These are phyloP conservation scores for Parasteatoda tepidariorum DNA, from an alignment of 1,140 invertebrate genomes.

Conservation along the genomic window DNA sequence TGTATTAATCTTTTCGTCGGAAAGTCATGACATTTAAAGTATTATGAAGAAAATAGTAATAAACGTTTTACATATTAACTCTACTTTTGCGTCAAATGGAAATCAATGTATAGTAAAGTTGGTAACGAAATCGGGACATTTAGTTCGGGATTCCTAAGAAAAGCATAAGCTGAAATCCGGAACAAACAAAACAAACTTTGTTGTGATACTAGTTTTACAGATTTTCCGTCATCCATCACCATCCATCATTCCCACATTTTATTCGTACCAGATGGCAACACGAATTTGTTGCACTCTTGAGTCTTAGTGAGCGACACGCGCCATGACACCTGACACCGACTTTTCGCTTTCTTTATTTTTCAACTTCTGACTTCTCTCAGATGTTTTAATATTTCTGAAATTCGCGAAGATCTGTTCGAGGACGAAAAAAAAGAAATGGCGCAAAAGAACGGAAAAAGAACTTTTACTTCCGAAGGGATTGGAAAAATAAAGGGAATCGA, in stretches of 20 bases:
- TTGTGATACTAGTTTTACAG: neutral
- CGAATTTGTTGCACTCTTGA: neutral
- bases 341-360: neutral
- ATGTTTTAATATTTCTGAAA: conserved; percentile 27
- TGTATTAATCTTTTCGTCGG: too few relatives aligned
- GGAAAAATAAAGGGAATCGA: conserved; percentile 21
- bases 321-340: neutral
- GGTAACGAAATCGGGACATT: too few relatives aligned
- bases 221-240: neutral
- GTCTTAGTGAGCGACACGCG: neutral
- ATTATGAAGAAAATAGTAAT: too few relatives aligned
- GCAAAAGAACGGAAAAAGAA: neutral
- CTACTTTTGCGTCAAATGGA: too few relatives aligned
- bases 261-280: conserved; percentile 30
- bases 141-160: too few relatives aligned
- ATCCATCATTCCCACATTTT: conserved; percentile 9
- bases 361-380: neutral
- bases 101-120: too few relatives aligned
- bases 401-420: neutral
- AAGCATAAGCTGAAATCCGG: too few relatives aligned
- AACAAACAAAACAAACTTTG: neutral
- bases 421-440: neutral
- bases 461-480: conserved; percentile 3
- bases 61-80: too few relatives aligned
- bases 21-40: too few relatives aligned